phyloP scores from a whole-genome alignment of 2,888 invertebrate species.

The Nomada ruficornis region DNA sequence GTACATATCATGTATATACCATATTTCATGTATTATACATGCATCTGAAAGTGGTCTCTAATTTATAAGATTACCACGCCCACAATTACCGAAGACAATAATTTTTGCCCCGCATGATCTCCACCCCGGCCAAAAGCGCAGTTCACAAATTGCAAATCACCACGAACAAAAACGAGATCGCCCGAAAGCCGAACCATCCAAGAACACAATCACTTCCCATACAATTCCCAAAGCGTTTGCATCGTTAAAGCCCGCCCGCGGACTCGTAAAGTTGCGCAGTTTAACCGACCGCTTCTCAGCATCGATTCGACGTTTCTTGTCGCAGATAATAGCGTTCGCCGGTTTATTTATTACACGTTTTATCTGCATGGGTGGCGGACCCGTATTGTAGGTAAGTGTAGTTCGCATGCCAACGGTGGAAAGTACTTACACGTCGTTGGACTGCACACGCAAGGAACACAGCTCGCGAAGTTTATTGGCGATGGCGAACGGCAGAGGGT shows the following conservation, averaged over 20 bases:
- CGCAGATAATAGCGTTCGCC: slow-evolving; percentile 53
- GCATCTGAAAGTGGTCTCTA: too few species aligned
- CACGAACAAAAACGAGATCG: background rate
- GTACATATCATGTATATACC: too few species aligned
- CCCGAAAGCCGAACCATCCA: background rate
- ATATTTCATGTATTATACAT: too few species aligned
- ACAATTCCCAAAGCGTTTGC: background rate
- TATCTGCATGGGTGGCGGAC: slow-evolving; percentile 52
- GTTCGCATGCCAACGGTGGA: slow-evolving; percentile 25
- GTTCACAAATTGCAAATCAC: background rate
- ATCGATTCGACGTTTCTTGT: slow-evolving; percentile 51
- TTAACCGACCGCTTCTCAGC: slow-evolving; percentile 17
- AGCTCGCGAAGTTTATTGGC: slow-evolving; percentile 56
- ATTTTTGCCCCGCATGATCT: background rate
- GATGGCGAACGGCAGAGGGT: slow-evolving; percentile 10
- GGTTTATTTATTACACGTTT: slow-evolving; percentile 63
- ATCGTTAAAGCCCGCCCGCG: background rate
- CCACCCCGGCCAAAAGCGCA: background rate
- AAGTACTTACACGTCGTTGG: slow-evolving; percentile 25
- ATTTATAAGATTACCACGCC: too few species aligned
- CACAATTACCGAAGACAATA: too few species aligned
- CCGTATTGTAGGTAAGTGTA: slow-evolving; percentile 46
- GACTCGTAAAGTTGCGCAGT: slow-evolving; percentile 29
- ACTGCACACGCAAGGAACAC: slow-evolving; percentile 56
- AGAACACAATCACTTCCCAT: background rate